Evolutionary conservation across 2,113 vertebrate species (phyloP).

Genomic region (Podilymbus podiceps): DNA sequence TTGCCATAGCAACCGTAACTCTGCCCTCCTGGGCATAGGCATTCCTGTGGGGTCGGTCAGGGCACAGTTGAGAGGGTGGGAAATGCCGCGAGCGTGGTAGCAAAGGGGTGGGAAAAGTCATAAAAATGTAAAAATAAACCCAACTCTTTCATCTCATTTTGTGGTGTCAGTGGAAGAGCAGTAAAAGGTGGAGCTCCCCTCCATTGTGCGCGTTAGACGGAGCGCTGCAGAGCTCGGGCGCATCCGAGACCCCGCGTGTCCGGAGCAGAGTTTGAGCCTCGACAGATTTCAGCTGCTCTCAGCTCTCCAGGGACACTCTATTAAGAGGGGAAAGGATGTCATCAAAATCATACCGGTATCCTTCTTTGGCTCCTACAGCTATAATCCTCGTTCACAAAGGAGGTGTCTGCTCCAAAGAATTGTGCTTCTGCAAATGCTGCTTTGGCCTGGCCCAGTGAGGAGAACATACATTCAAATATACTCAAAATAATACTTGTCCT

Average conservation of each 20-base stretch:
- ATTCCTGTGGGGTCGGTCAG: constrained; percentile 10
- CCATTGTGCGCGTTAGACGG: background rate
- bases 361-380: background rate
- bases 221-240: background rate
- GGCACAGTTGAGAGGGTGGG: background rate
- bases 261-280: background rate
- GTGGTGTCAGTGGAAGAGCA: background rate
- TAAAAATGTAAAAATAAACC: constrained; percentile 39
- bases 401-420: background rate
- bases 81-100: background rate
- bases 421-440: background rate
- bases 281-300: background rate
- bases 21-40: background rate
- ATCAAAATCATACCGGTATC: background rate
- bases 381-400: background rate
- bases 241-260: background rate
- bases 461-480: no score
- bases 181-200: constrained; percentile 6
- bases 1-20: constrained; percentile 40
- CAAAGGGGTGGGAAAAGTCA: constrained; percentile 12
- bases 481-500: background rate
- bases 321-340: background rate
- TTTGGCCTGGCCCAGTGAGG: background rate
- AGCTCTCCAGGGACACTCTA: background rate
- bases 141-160: background rate